These are phyloP conservation scores for Notoglanidium macrostoma DNA, from an alignment of 2,797 vertebrate species.

Conservation along the genomic window DNA sequence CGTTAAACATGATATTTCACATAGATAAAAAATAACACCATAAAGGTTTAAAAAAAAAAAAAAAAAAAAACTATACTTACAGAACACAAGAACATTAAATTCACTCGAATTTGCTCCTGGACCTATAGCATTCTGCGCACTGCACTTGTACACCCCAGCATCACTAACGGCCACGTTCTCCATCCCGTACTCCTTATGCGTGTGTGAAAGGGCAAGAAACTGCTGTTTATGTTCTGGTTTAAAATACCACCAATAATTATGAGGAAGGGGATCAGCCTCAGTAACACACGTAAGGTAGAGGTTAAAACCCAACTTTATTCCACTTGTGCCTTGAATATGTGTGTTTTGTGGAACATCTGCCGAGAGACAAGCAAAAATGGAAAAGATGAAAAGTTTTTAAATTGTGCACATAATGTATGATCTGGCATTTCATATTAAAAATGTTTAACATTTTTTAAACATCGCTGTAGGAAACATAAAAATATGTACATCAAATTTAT, in stretches of 20 bases:
- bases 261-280: slow-evolving; percentile 43
- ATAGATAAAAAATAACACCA: neutral
- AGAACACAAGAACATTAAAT: slow-evolving; percentile 51
- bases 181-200: fast-evolving
- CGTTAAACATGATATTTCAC: neutral
- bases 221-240: fast-evolving
- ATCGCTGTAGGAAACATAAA: neutral
- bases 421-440: neutral
- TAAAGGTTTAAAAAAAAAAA: neutral
- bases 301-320: neutral
- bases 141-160: slow-evolving; percentile 64
- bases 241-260: slow-evolving; percentile 55
- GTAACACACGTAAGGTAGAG: slow-evolving; percentile 37
- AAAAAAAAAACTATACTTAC: slow-evolving; percentile 66
- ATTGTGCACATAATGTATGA: neutral
- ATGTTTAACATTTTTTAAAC: neutral
- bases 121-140: slow-evolving; percentile 46
- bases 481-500: neutral
- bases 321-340: fast-evolving
- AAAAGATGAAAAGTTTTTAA: too few relatives aligned
- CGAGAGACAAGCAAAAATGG: neutral
- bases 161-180: slow-evolving; percentile 12
- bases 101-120: slow-evolving; percentile 10
- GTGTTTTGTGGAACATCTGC: slow-evolving; percentile 63
- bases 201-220: neutral